Conservation (phyloP, 1,140 invertebrate species). For the Pseudomyrmex concolor region DNA sequence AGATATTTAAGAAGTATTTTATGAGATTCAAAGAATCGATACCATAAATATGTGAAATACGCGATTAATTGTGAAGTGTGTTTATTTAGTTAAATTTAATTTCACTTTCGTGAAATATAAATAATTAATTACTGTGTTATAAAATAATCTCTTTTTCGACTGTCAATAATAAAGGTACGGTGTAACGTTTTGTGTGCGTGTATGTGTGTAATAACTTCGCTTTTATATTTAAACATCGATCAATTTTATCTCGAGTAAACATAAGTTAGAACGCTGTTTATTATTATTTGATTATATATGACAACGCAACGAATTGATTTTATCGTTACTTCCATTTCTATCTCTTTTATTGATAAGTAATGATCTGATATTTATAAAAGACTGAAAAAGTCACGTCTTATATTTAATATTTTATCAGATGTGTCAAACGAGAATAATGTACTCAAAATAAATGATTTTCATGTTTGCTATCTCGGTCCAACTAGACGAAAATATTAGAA, state of each 20-base stretch:
- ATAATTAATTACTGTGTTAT: not conserved
- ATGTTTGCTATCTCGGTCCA: not conserved
- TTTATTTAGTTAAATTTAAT: no score
- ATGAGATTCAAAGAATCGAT: no score
- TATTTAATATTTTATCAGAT: slow-evolving; percentile 17
- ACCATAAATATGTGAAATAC: no score
- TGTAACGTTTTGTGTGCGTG: not conserved
- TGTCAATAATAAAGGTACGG: not conserved
- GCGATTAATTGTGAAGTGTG: no score
- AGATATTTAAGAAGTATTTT: no score
- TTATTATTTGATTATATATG: not conserved
- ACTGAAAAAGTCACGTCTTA: slow-evolving; percentile 4
- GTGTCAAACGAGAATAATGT: not conserved
- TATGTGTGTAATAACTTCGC: not conserved
- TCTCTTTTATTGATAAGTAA: slow-evolving; percentile 4
- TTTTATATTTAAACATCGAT: slow-evolving; percentile 40
- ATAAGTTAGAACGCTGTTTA: slow-evolving; percentile 1
- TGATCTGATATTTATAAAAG: not conserved
- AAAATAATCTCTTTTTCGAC: not conserved
- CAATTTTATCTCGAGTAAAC: slow-evolving; percentile 25
- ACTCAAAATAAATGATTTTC: not conserved
- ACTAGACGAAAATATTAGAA: no score
- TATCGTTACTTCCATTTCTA: not conserved
- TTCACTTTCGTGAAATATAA: no score
- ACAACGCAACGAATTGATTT: slow-evolving; percentile 14